Conservation (phyloP, 2,888 invertebrate genomes). For the Eilema caniola region DNA sequence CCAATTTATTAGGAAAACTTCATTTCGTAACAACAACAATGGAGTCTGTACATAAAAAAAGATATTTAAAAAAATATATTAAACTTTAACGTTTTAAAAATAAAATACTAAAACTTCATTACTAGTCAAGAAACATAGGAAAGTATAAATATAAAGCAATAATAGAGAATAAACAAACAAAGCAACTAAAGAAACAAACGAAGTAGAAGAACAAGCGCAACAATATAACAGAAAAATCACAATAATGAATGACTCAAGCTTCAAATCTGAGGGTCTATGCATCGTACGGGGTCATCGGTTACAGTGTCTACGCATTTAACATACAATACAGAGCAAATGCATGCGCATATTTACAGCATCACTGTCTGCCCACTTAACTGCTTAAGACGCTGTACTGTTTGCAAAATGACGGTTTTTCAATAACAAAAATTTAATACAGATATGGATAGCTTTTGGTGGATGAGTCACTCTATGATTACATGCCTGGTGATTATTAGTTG, state of each 20-base stretch:
- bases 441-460: conserved; percentile 34
- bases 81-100: not conserved
- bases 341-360: conserved; percentile 77
- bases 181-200: not conserved
- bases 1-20: not conserved
- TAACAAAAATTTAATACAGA: conserved; percentile 53
- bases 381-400: conserved; percentile 54
- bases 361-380: conserved; percentile 54
- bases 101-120: not conserved
- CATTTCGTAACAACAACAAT: not conserved
- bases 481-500: not conserved
- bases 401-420: conserved; percentile 60
- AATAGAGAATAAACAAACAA: not conserved
- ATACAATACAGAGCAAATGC: conserved; percentile 63
- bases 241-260: conserved; percentile 36
- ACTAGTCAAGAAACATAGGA: not conserved
- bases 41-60: too few species aligned
- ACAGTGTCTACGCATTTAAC: conserved; percentile 70
- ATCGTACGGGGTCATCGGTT: conserved; percentile 73
- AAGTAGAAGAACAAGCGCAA: not conserved
- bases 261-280: conserved; percentile 27
- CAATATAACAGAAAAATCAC: conserved; percentile 24
- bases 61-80: too few species aligned
- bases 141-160: not conserved
- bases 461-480: conserved; percentile 3